Evolutionary conservation across 2,888 invertebrate species (phyloP).

Genomic region (Caenorhabditis wallacei): DNA sequence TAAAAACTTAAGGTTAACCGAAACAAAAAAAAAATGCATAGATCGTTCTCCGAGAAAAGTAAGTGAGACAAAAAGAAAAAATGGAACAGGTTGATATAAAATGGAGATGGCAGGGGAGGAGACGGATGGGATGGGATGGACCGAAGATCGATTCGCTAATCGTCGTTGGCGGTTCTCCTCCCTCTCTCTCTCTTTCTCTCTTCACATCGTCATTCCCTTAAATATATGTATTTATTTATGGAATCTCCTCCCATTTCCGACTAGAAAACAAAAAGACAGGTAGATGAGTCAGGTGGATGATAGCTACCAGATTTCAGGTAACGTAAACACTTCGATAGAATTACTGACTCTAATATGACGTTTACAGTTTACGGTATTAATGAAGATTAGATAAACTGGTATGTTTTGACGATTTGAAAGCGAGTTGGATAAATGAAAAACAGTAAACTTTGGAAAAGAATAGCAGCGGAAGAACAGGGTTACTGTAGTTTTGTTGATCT

Average conservation of each 20-base stretch:
- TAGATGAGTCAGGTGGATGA: constrained; percentile 10
- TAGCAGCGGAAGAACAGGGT: too few species aligned
- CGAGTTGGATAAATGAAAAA: too few species aligned
- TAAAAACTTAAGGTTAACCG: too few species aligned
- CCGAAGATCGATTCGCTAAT: constrained; percentile 29
- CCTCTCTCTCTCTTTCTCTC: too few species aligned
- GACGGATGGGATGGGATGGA: constrained; percentile 11
- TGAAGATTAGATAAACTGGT: too few species aligned
- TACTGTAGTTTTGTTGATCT: too few species aligned
- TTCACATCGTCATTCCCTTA: constrained; percentile 4
- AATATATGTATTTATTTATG: constrained; percentile 5
- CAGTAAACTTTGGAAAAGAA: too few species aligned
- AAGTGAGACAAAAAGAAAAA: constrained; percentile 6
- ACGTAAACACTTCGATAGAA: too few species aligned
- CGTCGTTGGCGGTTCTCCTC: not conserved
- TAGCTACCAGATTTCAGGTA: too few species aligned
- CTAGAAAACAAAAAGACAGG: not conserved
- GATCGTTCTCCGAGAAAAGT: constrained; percentile 14
- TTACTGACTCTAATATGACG: too few species aligned
- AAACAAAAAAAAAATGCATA: not conserved
- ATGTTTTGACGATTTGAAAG: too few species aligned
- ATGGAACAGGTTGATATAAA: constrained; percentile 33
- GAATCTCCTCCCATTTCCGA: constrained; percentile 30
- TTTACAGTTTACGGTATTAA: too few species aligned
- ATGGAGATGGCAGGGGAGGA: constrained; percentile 17